Conservation (phyloP, 2,888 invertebrate genomes). For the Bombylius major region DNA sequence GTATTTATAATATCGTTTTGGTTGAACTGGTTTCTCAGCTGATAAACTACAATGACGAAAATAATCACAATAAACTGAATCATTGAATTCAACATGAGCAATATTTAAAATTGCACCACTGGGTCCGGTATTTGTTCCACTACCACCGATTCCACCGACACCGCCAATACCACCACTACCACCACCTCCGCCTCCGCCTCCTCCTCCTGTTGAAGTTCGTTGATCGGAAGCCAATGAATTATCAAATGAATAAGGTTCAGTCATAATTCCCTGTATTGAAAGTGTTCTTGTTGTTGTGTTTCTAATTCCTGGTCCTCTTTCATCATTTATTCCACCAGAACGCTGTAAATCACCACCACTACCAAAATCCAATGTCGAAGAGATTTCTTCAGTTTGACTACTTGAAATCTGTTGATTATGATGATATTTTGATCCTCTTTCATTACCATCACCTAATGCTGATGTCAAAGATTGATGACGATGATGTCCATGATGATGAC, state of each 20-base stretch:
- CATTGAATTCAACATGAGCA: conserved; percentile 24
- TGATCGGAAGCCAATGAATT: conserved; percentile 12
- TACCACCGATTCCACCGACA: conserved; percentile 2
- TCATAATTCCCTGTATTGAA: conserved; percentile 11
- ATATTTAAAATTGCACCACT: conserved; percentile 26
- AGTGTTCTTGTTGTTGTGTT: conserved; percentile 1
- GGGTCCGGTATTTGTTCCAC: conserved; percentile 13
- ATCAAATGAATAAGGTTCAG: conserved; percentile 13
- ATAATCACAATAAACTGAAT: conserved; percentile 31
- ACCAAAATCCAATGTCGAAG: conserved; percentile 7
- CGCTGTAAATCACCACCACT: conserved; percentile 2
- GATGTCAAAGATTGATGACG: background rate
- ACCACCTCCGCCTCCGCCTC: background rate
- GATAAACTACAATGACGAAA: conserved; percentile 30
- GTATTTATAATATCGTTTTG: conserved; percentile 36
- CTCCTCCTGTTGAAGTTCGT: background rate
- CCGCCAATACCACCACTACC: background rate
- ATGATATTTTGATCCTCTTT: background rate
- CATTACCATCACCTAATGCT: background rate
- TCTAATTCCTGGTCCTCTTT: no score
- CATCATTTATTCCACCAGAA: background rate
- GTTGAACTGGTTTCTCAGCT: conserved; percentile 27
- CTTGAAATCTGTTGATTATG: background rate
- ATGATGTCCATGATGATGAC: background rate
- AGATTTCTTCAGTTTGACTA: conserved; percentile 5